These are phyloP conservation scores for Prionailurus bengalensis DNA, from an alignment of 2,113 vertebrate genomes.

Conservation along the genomic window DNA sequence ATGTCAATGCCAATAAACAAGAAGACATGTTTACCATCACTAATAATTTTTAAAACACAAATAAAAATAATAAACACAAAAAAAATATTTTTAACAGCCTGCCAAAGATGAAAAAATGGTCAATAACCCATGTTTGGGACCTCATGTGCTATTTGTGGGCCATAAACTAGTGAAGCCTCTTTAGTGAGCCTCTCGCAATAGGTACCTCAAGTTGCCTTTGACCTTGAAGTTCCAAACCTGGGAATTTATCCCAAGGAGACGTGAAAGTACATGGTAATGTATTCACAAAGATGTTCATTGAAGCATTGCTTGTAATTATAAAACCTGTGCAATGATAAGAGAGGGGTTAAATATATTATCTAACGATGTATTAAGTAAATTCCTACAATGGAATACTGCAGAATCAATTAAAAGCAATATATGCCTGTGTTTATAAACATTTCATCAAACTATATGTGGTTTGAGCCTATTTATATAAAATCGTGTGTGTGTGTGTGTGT, in stretches of 20 bases:
- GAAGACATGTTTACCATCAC: not conserved
- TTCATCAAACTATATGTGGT: not conserved
- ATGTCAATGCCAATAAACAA: not conserved
- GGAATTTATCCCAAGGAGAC: not conserved
- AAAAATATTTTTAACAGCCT: not conserved
- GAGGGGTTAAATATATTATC: not conserved
- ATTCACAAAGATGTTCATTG: not conserved
- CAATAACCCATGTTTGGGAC: not conserved
- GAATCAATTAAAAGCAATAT: not conserved
- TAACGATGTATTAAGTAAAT: not conserved
- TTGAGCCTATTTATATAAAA: not conserved
- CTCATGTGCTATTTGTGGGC: not conserved
- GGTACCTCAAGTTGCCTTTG: not conserved
- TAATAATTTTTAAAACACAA: slow-evolving; percentile 10
- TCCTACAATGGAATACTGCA: not conserved
- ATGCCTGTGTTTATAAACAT: not conserved
- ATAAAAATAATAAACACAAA: not conserved
- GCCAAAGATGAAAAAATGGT: not conserved
- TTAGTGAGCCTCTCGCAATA: not conserved
- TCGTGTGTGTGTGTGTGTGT: not conserved
- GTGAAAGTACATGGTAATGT: not conserved
- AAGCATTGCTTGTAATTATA: not conserved
- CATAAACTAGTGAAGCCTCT: not conserved
- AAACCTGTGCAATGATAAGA: not conserved
- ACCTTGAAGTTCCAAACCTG: not conserved